These are phyloP conservation scores for Hepsetus odoe DNA, from an alignment of 2,113 vertebrate genomes.

Conservation along the genomic window DNA sequence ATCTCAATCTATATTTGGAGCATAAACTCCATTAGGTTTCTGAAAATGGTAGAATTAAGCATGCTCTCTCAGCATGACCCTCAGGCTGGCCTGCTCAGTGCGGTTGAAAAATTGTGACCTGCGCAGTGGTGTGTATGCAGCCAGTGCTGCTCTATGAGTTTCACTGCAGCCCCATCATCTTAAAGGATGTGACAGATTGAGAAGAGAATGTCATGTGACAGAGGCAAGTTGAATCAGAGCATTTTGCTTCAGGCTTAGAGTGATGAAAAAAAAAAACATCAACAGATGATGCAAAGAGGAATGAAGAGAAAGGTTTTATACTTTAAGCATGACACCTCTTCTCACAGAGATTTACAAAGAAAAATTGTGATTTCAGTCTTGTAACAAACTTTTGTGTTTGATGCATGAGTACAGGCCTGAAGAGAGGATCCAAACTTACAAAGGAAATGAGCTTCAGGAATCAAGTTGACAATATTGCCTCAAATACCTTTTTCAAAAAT, in stretches of 20 bases:
- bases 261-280: constrained; percentile 40
- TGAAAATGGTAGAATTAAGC: constrained; percentile 42
- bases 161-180: constrained; percentile 35
- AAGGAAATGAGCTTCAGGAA: not conserved
- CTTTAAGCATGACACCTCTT: constrained; percentile 9
- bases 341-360: not conserved
- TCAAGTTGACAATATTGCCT: not conserved
- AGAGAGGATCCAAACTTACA: not conserved
- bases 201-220: constrained; percentile 32
- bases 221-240: constrained; percentile 43
- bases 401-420: not conserved
- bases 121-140: constrained; percentile 8
- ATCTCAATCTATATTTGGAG: constrained; percentile 46
- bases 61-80: constrained; percentile 35
- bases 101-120: constrained; percentile 43
- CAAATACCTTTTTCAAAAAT: not conserved
- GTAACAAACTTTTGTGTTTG: not conserved
- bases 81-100: constrained; percentile 28
- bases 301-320: constrained; percentile 10
- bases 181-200: constrained; percentile 51
- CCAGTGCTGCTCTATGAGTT: constrained; percentile 23
- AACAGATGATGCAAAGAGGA: constrained; percentile 3
- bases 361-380: not conserved
- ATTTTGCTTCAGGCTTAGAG: constrained; percentile 20
- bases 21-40: constrained; percentile 45